phyloP scores from a whole-genome alignment of 2,113 vertebrate species.

The Zosterops lateralis region DNA sequence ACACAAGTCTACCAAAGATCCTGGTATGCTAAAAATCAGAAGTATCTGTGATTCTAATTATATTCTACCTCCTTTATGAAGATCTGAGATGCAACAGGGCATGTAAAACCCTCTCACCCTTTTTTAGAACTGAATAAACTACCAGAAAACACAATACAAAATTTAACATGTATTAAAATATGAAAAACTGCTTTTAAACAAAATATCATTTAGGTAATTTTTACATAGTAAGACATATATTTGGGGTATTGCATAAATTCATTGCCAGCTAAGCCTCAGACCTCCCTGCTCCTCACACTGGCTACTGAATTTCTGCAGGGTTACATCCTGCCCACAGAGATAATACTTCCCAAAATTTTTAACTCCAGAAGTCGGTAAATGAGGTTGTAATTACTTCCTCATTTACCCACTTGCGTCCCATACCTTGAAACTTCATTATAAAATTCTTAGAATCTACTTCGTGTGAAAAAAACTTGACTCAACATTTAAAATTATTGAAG shows the following conservation, averaged over 20 bases:
- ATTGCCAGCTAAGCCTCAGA: not conserved
- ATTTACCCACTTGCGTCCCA: not conserved
- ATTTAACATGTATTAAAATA: not conserved
- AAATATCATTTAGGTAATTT: not conserved
- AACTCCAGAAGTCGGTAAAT: not conserved
- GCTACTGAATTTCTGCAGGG: not conserved
- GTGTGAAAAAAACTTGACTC: not conserved
- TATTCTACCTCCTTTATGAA: not conserved
- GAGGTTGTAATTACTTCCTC: not conserved
- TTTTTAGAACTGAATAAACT: not conserved
- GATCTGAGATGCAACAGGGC: not conserved
- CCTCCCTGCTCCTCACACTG: fast-evolving
- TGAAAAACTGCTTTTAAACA: not conserved
- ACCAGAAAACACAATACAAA: not conserved
- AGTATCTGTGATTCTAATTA: not conserved
- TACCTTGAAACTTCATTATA: not conserved
- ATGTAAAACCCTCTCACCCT: not conserved
- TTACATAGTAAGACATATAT: not conserved
- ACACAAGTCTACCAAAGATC: not conserved
- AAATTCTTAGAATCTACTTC: not conserved
- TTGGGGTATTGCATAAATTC: not conserved
- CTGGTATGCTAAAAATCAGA: not conserved
- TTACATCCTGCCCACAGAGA: not conserved
- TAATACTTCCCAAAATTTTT: not conserved
- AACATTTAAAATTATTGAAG: not conserved